These are phyloP conservation scores for Drosophila pullipes DNA, from an alignment of 2,888 invertebrate genomes.

Conservation along the genomic window DNA sequence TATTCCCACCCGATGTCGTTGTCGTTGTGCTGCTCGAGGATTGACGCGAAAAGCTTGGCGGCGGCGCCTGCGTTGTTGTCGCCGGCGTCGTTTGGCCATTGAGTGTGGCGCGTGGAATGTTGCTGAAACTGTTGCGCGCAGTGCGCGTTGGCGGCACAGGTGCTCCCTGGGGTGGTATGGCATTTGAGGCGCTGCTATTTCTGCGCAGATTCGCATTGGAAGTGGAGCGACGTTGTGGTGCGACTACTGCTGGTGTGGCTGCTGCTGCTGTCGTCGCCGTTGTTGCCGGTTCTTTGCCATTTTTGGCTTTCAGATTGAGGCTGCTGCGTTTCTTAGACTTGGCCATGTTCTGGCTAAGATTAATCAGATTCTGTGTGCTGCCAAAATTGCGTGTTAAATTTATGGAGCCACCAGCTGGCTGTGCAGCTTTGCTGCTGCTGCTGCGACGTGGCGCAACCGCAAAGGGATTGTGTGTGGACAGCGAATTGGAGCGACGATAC, in stretches of 20 bases:
- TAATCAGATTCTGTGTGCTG: conserved; percentile 85
- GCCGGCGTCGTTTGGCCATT: conserved; percentile 64
- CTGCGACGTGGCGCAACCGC: conserved; percentile 69
- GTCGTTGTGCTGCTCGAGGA: conserved; percentile 74
- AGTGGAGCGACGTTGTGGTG: conserved; percentile 77
- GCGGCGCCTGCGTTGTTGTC: conserved; percentile 20
- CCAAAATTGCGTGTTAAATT: conserved; percentile 84
- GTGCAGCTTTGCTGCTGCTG: conserved; percentile 72
- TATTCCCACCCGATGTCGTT: conserved; percentile 48
- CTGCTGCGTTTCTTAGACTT: conserved; percentile 85
- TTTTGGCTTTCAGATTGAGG: conserved; percentile 83
- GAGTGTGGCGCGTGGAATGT: conserved; percentile 85
- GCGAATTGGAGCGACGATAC: conserved; percentile 83
- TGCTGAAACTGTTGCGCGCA: conserved; percentile 83
- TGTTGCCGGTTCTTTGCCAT: conserved; percentile 76
- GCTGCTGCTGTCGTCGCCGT: conserved; percentile 3
- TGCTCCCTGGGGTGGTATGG: conserved; percentile 56
- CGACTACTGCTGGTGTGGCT: conserved; percentile 22
- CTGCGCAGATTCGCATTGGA: conserved; percentile 84
- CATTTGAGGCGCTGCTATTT: conserved; percentile 75
- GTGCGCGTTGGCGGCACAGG: conserved; percentile 70
- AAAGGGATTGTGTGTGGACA: conserved; percentile 80
- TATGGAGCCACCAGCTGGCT: conserved; percentile 65
- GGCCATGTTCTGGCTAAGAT: conserved; percentile 83
- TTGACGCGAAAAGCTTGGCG: conserved; percentile 69